A percentile compares a stretch with the other conserved stretches of the same genome.
These are phyloP conservation scores for Xenopus tropicalis DNA, from an alignment of 2,113 vertebrate genomes.

Conservation along the genomic window UCB_Xtro_10.0 CM004450.2:69643501-69644000, in stretches of 20 bases:
- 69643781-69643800: slow-evolving; percentile 26
- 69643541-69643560: too few relatives aligned
- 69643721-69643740: too few relatives aligned
- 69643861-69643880: slow-evolving; percentile 42
- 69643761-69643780: slow-evolving; percentile 27
- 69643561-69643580: too few relatives aligned
- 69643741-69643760: slow-evolving; percentile 4
- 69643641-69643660: too few relatives aligned
- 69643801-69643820: slow-evolving; percentile 30
- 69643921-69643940: slow-evolving; percentile 26
- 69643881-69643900: slow-evolving; percentile 41
- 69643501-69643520: too few relatives aligned
- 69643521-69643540: too few relatives aligned
- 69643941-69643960: slow-evolving; percentile 25
- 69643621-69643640: too few relatives aligned
- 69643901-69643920: slow-evolving; percentile 21
- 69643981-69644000: not conserved
- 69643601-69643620: too few relatives aligned
- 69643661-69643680: too few relatives aligned
- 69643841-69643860: slow-evolving; percentile 36
- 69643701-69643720: too few relatives aligned
- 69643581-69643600: too few relatives aligned
- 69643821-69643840: slow-evolving; percentile 24
- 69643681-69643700: too few relatives aligned
- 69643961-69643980: slow-evolving; percentile 24